Conservation (phyloP, 1,140 invertebrate genomes). For the Cryptotermes secundus region DNA sequence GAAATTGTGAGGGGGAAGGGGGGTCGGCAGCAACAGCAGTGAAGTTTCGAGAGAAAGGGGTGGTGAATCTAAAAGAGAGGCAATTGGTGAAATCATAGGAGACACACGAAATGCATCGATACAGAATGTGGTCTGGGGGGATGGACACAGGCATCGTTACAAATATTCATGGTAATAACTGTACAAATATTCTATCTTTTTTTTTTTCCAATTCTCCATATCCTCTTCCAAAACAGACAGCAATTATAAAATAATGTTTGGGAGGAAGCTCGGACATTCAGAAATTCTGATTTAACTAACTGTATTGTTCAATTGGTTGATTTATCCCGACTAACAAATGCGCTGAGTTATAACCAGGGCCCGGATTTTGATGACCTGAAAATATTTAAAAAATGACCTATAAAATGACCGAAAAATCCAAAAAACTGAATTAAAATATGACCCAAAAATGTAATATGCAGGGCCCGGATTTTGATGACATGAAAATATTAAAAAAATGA, state of each 20-base stretch:
- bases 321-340: neutral
- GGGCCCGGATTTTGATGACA: too few relatives aligned
- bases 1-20: conserved; percentile 9
- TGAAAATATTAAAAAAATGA: too few relatives aligned
- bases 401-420: too few relatives aligned
- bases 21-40: neutral
- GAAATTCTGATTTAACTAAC: conserved; percentile 3
- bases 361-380: too few relatives aligned
- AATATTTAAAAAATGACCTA: too few relatives aligned
- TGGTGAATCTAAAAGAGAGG: neutral
- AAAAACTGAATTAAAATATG: too few relatives aligned
- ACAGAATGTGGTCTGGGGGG: neutral
- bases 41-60: neutral
- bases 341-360: neutral
- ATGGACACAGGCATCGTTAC: neutral
- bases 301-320: neutral
- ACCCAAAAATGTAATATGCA: too few relatives aligned
- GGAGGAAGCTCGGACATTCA: neutral
- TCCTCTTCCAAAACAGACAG: neutral
- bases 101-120: neutral
- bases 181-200: neutral
- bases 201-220: neutral
- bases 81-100: conserved; percentile 8
- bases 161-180: conserved; percentile 11
- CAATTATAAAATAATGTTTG: conserved; percentile 15